These are phyloP conservation scores for Limnothrissa miodon DNA, from an alignment of 2,113 vertebrate genomes.

Conservation along the genomic window DNA sequence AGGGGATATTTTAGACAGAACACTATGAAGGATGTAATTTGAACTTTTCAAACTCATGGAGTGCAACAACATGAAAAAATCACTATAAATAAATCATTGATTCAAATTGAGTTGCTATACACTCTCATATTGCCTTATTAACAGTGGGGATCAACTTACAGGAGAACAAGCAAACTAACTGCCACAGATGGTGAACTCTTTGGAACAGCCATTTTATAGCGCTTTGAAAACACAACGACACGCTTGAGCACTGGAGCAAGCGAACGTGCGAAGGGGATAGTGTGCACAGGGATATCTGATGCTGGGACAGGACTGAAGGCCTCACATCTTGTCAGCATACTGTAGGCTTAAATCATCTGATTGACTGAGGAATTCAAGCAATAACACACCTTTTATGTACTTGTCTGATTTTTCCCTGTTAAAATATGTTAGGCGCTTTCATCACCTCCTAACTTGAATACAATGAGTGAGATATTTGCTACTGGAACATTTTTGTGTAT, in stretches of 20 bases:
- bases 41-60: not conserved
- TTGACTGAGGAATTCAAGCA: not conserved
- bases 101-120: slow-evolving; percentile 9
- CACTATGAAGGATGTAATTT: not conserved
- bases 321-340: not conserved
- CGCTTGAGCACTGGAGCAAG: not conserved
- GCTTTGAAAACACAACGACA: not conserved
- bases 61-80: slow-evolving; percentile 14
- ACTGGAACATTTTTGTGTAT: not conserved
- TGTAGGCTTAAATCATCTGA: not conserved
- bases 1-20: not conserved
- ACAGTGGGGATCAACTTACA: not conserved
- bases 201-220: slow-evolving; percentile 8
- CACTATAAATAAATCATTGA: slow-evolving; percentile 15
- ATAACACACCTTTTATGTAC: not conserved
- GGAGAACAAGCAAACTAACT: not conserved
- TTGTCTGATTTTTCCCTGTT: not conserved
- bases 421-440: not conserved
- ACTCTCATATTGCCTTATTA: slow-evolving; percentile 13
- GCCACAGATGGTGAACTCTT: not conserved
- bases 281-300: not conserved
- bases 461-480: not conserved
- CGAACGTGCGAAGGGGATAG: not conserved
- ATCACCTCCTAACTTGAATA: not conserved
- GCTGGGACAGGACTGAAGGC: not conserved